Conservation (phyloP, 2,113 vertebrate species). For the Nettapus auritus region DNA sequence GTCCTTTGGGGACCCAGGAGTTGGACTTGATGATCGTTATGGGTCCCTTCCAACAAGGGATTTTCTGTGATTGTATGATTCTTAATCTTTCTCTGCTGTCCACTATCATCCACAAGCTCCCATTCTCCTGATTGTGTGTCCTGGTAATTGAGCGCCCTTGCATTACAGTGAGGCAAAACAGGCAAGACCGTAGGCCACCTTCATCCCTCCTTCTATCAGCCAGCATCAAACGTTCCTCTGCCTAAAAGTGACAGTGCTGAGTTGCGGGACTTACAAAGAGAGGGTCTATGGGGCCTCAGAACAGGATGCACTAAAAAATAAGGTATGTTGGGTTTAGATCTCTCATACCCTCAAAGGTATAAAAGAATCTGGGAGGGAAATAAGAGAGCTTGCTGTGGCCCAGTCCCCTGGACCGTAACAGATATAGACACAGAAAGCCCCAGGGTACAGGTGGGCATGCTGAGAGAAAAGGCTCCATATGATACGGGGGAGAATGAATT, state of each 20-base stretch:
- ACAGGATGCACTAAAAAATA: rapidly evolving
- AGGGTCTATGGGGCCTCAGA: neutral
- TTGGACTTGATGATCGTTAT: too few species aligned
- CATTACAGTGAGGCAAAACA: neutral
- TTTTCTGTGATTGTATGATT: too few species aligned
- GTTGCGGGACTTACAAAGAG: neutral
- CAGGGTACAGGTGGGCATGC: too few species aligned
- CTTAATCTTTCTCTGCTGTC: neutral
- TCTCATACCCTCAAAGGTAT: rapidly evolving
- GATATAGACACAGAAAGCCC: neutral
- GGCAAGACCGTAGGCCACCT: neutral
- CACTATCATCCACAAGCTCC: neutral
- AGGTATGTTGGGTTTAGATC: neutral
- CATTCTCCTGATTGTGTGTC: neutral
- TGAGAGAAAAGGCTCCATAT: neutral
- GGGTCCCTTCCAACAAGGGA: too few species aligned
- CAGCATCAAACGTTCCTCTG: neutral
- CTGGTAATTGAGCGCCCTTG: rapidly evolving
- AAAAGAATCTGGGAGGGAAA: neutral
- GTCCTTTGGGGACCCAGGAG: too few species aligned
- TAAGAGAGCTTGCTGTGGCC: neutral
- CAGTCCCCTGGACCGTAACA: rapidly evolving
- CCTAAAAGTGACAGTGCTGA: neutral
- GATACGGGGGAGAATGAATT: neutral
- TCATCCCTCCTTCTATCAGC: neutral